phyloP scores from a whole-genome alignment of 2,797 vertebrate genomes.

The Poecilia gillii region DNA sequence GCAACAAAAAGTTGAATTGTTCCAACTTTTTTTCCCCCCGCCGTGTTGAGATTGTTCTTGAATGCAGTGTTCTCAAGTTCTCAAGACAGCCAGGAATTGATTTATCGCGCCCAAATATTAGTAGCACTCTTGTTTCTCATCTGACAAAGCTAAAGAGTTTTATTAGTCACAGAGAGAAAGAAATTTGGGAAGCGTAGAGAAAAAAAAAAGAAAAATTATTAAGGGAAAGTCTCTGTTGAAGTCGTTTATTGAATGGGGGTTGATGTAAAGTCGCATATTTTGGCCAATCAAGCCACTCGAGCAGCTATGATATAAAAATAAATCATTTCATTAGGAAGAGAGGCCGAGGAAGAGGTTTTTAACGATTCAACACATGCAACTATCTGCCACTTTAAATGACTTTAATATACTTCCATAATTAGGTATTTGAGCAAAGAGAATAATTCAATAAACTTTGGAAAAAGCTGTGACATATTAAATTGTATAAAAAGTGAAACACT shows the following conservation, averaged over 20 bases:
- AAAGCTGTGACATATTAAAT: no score
- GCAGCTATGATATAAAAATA: neutral
- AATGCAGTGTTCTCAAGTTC: slow-evolving; percentile 9
- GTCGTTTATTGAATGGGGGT: neutral
- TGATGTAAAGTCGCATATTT: neutral
- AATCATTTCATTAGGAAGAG: neutral
- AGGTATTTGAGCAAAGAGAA: no score
- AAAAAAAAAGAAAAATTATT: neutral
- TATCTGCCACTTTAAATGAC: neutral
- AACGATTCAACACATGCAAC: neutral
- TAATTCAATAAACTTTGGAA: no score
- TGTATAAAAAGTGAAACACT: no score
- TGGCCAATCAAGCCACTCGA: neutral
- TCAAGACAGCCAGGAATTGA: neutral
- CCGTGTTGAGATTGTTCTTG: neutral
- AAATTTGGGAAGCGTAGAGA: neutral
- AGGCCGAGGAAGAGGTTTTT: neutral
- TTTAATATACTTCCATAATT: neutral
- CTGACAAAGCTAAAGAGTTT: neutral
- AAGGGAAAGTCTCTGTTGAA: neutral
- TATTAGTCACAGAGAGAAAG: neutral
- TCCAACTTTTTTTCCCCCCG: neutral
- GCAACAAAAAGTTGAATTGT: slow-evolving; percentile 31
- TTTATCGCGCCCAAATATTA: neutral
- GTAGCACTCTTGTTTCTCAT: neutral